Conservation (phyloP, 2,113 vertebrate genomes). For the Mystacornis crossleyi region DNA sequence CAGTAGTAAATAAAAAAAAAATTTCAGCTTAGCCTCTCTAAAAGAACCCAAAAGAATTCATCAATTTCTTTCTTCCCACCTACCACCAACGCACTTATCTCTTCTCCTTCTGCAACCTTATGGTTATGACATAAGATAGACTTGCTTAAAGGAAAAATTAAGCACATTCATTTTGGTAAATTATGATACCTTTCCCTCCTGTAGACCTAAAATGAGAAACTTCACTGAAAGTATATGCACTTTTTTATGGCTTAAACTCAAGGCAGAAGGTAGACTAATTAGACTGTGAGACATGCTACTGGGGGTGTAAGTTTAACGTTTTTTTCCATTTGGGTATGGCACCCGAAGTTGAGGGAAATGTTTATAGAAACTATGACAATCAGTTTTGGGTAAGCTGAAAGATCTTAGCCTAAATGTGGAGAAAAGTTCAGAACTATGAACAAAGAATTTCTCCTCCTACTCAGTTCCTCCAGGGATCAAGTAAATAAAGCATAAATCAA, state of each 20-base stretch:
- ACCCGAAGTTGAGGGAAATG: neutral
- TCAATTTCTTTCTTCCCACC: neutral
- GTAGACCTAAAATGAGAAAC: neutral
- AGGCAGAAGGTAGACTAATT: neutral
- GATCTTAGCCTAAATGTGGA: neutral
- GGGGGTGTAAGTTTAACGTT: neutral
- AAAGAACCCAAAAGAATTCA: fast-evolving
- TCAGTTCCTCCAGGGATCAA: neutral
- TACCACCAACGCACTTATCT: neutral
- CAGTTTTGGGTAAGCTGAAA: neutral
- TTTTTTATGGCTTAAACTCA: neutral
- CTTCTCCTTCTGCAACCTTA: neutral
- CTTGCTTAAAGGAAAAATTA: neutral
- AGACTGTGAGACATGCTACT: neutral
- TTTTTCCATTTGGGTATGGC: neutral
- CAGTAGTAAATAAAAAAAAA: neutral
- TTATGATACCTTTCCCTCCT: neutral
- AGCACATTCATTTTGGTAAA: neutral
- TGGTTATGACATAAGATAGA: neutral
- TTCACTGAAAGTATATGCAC: neutral
- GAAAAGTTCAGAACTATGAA: neutral
- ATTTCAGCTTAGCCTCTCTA: neutral
- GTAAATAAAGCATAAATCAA: neutral
- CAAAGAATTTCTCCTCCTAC: neutral
- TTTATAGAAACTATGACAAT: neutral